These are phyloP conservation scores for Priocnemis perturbator DNA, from an alignment of 2,888 invertebrate species.

Conservation along the genomic window DNA sequence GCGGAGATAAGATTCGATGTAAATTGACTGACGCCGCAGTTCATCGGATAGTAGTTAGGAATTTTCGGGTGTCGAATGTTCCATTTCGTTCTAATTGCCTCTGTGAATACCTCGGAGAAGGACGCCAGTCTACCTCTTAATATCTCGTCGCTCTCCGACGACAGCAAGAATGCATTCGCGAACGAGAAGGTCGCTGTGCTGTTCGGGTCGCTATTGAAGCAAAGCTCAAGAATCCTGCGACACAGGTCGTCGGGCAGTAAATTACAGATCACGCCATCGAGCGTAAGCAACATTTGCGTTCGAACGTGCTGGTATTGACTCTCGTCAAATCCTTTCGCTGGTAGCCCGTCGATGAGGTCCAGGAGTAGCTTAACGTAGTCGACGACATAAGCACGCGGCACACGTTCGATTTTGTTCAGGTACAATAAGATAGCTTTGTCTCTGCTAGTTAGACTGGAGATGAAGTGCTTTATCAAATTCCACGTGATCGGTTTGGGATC, in stretches of 20 bases:
- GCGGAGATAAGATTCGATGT: background rate
- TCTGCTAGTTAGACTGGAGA: slow-evolving; percentile 36
- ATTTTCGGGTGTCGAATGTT: slow-evolving; percentile 27
- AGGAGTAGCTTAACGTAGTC: slow-evolving; percentile 45
- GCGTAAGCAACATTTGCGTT: background rate
- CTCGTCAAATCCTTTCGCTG: background rate
- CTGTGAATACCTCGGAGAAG: slow-evolving; percentile 31
- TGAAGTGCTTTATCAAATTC: slow-evolving; percentile 43
- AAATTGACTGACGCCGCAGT: slow-evolving; percentile 16
- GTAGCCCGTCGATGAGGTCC: slow-evolving; percentile 33
- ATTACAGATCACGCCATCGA: slow-evolving; percentile 31
- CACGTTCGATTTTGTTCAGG: too few species aligned
- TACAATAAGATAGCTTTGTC: slow-evolving; percentile 30
- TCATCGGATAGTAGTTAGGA: slow-evolving; percentile 38
- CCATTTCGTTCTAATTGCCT: slow-evolving; percentile 42
- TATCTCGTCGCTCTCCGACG: slow-evolving; percentile 16
- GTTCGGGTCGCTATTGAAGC: rapidly evolving
- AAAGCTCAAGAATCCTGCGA: too few species aligned
- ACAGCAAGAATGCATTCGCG: slow-evolving; percentile 7
- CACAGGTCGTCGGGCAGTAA: slow-evolving; percentile 54
- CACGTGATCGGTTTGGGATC: slow-evolving; percentile 46
- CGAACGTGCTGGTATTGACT: background rate
- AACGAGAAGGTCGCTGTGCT: background rate
- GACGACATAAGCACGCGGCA: slow-evolving; percentile 45
- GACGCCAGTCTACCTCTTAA: slow-evolving; percentile 31